Evolutionary conservation across 1,140 invertebrate genomes (phyloP).

Genomic region (Neuroterus valhalla): DNA sequence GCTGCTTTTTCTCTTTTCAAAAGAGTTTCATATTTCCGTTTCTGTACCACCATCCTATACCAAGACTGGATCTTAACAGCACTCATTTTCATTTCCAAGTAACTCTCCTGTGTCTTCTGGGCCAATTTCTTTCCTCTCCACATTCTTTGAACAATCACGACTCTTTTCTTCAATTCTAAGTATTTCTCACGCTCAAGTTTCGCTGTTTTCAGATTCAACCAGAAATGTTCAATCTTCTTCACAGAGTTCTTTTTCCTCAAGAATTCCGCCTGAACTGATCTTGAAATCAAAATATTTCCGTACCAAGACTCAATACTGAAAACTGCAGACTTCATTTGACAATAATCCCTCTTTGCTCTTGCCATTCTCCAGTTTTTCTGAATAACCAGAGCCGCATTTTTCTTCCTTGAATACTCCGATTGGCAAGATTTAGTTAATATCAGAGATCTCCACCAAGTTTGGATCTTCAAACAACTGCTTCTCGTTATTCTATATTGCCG

Average conservation of each 20-base stretch:
- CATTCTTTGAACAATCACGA: conserved; percentile 52
- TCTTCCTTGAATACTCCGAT: conserved; percentile 37
- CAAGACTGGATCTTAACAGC: conserved; percentile 61
- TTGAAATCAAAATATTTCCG: conserved; percentile 35
- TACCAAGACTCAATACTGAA: conserved; percentile 58
- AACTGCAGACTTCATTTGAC: conserved; percentile 43
- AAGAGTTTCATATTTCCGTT: conserved; percentile 6
- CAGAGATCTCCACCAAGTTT: conserved; percentile 55
- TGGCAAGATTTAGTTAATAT: conserved; percentile 30
- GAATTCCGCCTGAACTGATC: conserved; percentile 55
- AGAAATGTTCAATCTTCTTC: conserved; percentile 69
- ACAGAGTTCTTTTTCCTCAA: conserved; percentile 56
- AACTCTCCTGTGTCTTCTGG: conserved; percentile 57
- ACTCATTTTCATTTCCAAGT: conserved; percentile 50
- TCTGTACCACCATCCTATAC: conserved; percentile 55
- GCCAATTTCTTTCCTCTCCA: conserved; percentile 53
- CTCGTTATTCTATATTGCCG: conserved; percentile 35
- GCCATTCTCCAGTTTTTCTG: conserved; percentile 61
- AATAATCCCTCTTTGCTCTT: conserved; percentile 39
- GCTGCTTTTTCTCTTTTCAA: conserved; percentile 42
- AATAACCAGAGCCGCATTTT: conserved; percentile 44
- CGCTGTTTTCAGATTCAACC: conserved; percentile 60
- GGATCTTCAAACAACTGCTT: conserved; percentile 48
- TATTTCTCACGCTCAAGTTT: conserved; percentile 53
- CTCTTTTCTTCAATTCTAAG: conserved; percentile 35